These are phyloP conservation scores for Seladonia tumulorum DNA, from an alignment of 2,888 invertebrate genomes.

Conservation along the genomic window DNA sequence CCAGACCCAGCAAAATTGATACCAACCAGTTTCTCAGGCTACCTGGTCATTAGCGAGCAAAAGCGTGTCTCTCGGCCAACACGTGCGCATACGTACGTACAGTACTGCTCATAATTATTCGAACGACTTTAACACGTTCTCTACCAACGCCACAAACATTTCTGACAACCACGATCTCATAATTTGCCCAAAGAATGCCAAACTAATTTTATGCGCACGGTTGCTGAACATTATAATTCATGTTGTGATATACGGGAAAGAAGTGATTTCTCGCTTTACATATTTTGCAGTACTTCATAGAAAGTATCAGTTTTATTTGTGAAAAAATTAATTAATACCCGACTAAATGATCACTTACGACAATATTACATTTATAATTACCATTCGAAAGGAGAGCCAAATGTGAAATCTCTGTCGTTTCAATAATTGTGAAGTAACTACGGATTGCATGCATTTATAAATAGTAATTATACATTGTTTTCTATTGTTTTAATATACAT, in stretches of 20 bases:
- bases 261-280: too few species aligned
- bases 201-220: neutral
- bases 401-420: too few species aligned
- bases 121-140: neutral
- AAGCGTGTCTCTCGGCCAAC: constrained; percentile 30
- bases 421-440: too few species aligned
- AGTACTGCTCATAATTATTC: neutral
- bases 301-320: too few species aligned
- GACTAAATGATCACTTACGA: too few species aligned
- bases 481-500: neutral
- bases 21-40: constrained; percentile 30
- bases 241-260: too few species aligned
- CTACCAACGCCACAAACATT: neutral
- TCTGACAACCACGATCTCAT: neutral
- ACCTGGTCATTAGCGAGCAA: constrained; percentile 29
- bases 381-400: too few species aligned
- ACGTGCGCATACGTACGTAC: neutral
- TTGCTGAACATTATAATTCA: neutral
- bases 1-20: constrained; percentile 10
- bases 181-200: neutral
- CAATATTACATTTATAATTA: too few species aligned
- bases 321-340: too few species aligned
- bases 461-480: neutral
- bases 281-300: too few species aligned
- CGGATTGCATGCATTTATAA: too few species aligned